Base-by-base conservation (phyloP, 2,888 invertebrate genomes). In the Nemurella pictetii region DNA sequence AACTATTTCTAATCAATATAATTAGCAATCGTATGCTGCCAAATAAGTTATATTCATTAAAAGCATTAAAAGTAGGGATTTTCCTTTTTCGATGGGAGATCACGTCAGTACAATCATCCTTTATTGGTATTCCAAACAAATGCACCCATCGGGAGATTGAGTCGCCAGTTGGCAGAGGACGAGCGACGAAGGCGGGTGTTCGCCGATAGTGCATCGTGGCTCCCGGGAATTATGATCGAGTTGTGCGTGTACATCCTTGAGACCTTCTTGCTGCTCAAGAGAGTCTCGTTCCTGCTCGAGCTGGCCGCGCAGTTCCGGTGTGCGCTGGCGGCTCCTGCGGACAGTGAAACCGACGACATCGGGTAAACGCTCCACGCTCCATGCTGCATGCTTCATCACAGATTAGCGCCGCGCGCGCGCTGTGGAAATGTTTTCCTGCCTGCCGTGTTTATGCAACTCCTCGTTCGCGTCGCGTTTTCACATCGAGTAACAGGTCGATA, bases 371-470 rank as follows among this genome's bases (percentile, higher is more conserved):
- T n/a, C n/a, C n/a, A n/a, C n/a, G n/a, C n/a, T n/a, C n/a, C n/a
- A n/a, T n/a, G n/a, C n/a, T n/a, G n/a, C n/a, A n/a, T n/a, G n/a
- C n/a, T n/a, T n/a, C 55, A 55, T 12, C 9, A 20, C 55, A 55
- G 20, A 55, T 55, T 7, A 55, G 3, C 20, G 55, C 3, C 2
- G 3, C 55, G n/a, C n/a, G n/a, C n/a, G n/a, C n/a, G n/a, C n/a
- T n/a, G n/a, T n/a, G n/a, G n/a, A n/a, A 55, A 55, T 20, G 55
- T 55, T 55, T 35, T 86, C 88, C 88, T 55, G 55, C 83, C 90
- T 92, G 82, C 92, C 96, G 96, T 91, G 96, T n/a, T n/a, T n/a
- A n/a, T n/a, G n/a, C n/a, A n/a, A n/a, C n/a, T n/a, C n/a, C n/a
- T n/a, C n/a, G n/a, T n/a, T n/a, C n/a, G n/a, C n/a, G n/a, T n/a